Percentiles rank a stretch among this genome's conserved stretches.
Conservation (phyloP, 2,113 vertebrate species). For the Antechinus stuartii region DNA sequence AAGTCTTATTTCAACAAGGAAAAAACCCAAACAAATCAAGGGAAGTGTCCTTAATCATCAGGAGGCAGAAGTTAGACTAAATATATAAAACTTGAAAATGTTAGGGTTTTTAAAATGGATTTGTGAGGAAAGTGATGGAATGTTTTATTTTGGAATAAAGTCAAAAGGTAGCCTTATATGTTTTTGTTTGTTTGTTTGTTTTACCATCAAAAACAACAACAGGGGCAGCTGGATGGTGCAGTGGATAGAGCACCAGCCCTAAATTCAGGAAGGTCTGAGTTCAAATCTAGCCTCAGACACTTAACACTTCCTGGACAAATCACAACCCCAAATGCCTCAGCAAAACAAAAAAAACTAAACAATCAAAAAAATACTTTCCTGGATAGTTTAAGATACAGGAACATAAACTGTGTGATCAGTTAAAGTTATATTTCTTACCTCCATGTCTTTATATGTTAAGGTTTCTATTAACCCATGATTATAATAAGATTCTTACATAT, state of each 20-base stretch:
- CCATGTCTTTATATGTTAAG: not conserved
- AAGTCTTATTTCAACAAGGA: not conserved
- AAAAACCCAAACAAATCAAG: not conserved
- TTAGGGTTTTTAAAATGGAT: not conserved
- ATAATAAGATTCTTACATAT: not conserved
- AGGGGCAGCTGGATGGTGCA: too few species aligned
- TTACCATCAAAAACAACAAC: not conserved
- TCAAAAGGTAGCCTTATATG: not conserved
- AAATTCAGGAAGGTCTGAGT: too few species aligned
- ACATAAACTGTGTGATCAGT: not conserved
- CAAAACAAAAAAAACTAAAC: too few species aligned
- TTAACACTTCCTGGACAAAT: too few species aligned
- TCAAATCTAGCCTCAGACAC: too few species aligned
- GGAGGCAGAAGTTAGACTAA: not conserved
- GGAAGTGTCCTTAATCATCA: not conserved
- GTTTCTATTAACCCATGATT: not conserved
- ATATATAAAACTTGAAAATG: not conserved
- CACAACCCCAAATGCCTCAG: too few species aligned
- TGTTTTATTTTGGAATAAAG: constrained; percentile 8
- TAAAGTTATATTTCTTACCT: not conserved
- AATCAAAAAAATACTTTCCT: not conserved
- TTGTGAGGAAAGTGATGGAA: not conserved
- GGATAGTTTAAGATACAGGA: not conserved
- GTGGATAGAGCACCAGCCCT: too few species aligned
- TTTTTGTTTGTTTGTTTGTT: not conserved